Percentiles rank a stretch among this genome's conserved stretches.
phyloP scores from a whole-genome alignment of 2,797 vertebrate genomes.

The Anguilla megastoma region DNA sequence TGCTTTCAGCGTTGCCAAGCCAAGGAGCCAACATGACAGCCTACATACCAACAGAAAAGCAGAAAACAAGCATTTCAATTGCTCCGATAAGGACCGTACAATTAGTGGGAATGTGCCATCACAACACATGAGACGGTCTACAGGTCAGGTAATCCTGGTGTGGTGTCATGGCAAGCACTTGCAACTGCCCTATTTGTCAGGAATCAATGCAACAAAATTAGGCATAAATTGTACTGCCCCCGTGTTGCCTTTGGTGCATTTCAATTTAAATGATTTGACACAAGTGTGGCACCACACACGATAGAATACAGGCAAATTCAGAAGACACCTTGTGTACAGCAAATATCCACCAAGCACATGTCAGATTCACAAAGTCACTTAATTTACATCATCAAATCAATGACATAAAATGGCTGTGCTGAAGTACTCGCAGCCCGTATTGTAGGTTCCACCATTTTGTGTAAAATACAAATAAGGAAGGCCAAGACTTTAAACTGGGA shows the following conservation, averaged over 20 bases:
- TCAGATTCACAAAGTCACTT: not conserved
- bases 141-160: not conserved
- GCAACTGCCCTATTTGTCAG: not conserved
- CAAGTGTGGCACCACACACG: not conserved
- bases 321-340: not conserved
- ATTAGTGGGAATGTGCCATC: not conserved
- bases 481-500: not conserved
- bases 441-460: not conserved
- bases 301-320: not conserved
- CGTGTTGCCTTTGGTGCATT: not conserved
- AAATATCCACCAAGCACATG: not conserved
- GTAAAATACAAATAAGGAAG: not conserved
- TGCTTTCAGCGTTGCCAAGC: too few relatives aligned
- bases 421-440: not conserved
- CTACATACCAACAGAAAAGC: not conserved
- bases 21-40: not conserved
- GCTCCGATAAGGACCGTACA: not conserved
- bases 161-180: not conserved
- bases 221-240: not conserved
- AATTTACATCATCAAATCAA: not conserved
- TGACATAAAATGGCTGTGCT: not conserved
- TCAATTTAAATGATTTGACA: not conserved
- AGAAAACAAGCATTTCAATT: not conserved
- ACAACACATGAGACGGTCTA: not conserved
- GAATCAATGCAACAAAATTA: not conserved